These are phyloP conservation scores for Porites lutea DNA, from an alignment of 64 coral and sea anemone genomes.

Conservation along the genomic window DNA sequence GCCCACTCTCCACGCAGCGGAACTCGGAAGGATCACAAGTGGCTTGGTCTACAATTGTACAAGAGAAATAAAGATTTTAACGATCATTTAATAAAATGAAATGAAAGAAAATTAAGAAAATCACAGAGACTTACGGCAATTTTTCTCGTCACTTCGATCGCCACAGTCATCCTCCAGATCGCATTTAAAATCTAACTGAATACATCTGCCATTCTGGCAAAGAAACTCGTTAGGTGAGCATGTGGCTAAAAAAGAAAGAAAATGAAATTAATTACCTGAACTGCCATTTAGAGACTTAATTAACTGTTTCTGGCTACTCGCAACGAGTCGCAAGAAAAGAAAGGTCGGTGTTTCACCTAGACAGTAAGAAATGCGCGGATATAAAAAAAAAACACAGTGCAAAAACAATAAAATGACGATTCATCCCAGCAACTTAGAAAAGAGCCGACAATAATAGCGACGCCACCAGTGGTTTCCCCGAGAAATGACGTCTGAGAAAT, in stretches of 20 bases:
- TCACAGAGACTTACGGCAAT: slow-evolving; percentile 79
- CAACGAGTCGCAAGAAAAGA: no score
- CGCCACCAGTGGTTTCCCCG: no score
- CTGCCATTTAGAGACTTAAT: no score
- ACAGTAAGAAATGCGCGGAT: no score
- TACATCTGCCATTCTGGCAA: slow-evolving; percentile 81
- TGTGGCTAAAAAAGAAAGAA: slow-evolving; percentile 26
- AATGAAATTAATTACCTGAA: neutral
- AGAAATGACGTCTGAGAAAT: no score
- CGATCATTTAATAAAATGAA: neutral
- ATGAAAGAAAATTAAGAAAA: neutral
- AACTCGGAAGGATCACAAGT: slow-evolving; percentile 71
- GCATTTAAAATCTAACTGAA: slow-evolving; percentile 70
- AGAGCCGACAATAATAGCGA: no score
- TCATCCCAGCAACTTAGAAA: no score
- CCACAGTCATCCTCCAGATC: slow-evolving; percentile 88
- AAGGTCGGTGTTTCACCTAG: no score
- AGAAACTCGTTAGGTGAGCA: slow-evolving; percentile 73
- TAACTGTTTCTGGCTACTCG: no score
- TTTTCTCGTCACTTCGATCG: slow-evolving; percentile 85
- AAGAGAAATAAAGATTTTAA: neutral
- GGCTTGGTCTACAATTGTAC: slow-evolving; percentile 24
- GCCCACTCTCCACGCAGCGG: slow-evolving; percentile 71
- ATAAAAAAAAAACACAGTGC: no score
- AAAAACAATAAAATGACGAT: no score